These are phyloP conservation scores for Entomyzon cyanotis DNA, from an alignment of 2,113 vertebrate genomes.

Conservation along the genomic window DNA sequence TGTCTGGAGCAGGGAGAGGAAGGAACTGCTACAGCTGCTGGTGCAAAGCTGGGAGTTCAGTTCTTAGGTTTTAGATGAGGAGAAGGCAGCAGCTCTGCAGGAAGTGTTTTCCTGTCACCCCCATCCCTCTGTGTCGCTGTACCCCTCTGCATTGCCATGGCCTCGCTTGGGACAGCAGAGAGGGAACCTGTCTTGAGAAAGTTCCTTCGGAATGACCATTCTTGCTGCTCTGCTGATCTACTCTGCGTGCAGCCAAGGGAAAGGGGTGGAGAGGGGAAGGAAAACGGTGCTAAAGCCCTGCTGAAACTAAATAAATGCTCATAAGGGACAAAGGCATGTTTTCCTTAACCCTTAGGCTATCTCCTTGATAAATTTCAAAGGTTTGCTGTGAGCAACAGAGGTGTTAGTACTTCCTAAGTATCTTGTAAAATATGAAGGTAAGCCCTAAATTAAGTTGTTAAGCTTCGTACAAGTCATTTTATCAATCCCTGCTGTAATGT, in stretches of 20 bases:
- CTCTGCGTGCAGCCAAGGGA: neutral
- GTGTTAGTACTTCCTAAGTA: neutral
- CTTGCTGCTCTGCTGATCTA: neutral
- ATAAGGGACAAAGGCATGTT: neutral
- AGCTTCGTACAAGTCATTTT: neutral
- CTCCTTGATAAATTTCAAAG: conserved; percentile 29
- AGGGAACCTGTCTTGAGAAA: fast-evolving
- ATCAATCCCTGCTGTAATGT: neutral
- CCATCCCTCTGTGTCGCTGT: neutral
- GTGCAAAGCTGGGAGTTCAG: neutral
- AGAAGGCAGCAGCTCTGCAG: fast-evolving
- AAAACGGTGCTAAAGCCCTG: neutral
- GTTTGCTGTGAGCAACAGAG: neutral
- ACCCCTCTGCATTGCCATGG: neutral
- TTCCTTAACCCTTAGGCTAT: conserved; percentile 12
- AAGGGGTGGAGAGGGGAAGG: neutral
- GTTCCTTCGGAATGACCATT: neutral
- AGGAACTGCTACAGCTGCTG: neutral
- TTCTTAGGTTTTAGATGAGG: neutral
- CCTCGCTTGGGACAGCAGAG: neutral
- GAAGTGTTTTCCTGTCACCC: neutral
- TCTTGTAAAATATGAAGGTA: conserved; percentile 13
- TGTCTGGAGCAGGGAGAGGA: neutral
- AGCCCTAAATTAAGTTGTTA: conserved; percentile 33
- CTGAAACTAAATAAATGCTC: neutral